phyloP scores from a whole-genome alignment of 2,888 invertebrate species.

The Ectemnius cavifrons region DNA sequence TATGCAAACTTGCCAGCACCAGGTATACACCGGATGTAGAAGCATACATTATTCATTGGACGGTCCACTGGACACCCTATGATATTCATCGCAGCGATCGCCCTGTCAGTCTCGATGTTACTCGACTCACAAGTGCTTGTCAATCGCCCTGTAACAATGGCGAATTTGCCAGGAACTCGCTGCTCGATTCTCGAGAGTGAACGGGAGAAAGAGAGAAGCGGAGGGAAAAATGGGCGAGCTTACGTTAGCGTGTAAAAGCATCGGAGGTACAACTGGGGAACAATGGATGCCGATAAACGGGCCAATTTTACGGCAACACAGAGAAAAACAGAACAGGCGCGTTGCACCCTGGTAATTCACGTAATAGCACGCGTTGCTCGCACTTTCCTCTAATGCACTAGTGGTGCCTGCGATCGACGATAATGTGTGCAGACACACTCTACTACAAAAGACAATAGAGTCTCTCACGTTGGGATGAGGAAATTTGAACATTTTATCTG shows the following conservation, averaged over 20 bases:
- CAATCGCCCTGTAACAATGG: too few relatives aligned
- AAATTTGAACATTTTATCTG: too few relatives aligned
- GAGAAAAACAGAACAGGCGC: slow-evolving; percentile 51
- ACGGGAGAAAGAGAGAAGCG: too few relatives aligned
- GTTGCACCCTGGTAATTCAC: slow-evolving; percentile 60
- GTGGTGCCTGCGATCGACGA: slow-evolving; percentile 22
- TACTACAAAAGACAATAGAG: slow-evolving; percentile 48
- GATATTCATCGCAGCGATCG: slow-evolving; percentile 13
- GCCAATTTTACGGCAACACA: slow-evolving; percentile 53
- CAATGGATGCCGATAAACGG: slow-evolving; percentile 60
- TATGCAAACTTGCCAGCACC: slow-evolving; percentile 10
- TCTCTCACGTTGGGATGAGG: not conserved
- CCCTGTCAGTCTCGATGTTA: not conserved
- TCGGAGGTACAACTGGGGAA: slow-evolving; percentile 12
- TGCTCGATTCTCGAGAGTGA: too few relatives aligned
- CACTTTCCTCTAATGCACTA: slow-evolving; percentile 68
- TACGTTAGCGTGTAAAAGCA: slow-evolving; percentile 4
- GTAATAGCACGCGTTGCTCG: slow-evolving; percentile 61
- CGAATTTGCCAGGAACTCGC: too few relatives aligned
- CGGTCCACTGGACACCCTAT: slow-evolving; percentile 6
- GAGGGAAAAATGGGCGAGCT: too few relatives aligned
- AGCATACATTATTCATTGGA: slow-evolving; percentile 11
- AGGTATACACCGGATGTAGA: too few relatives aligned
- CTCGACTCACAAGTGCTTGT: too few relatives aligned
- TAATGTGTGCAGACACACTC: slow-evolving; percentile 18